Conservation (phyloP, 2,888 invertebrate species). For the Hesperia comma region DNA sequence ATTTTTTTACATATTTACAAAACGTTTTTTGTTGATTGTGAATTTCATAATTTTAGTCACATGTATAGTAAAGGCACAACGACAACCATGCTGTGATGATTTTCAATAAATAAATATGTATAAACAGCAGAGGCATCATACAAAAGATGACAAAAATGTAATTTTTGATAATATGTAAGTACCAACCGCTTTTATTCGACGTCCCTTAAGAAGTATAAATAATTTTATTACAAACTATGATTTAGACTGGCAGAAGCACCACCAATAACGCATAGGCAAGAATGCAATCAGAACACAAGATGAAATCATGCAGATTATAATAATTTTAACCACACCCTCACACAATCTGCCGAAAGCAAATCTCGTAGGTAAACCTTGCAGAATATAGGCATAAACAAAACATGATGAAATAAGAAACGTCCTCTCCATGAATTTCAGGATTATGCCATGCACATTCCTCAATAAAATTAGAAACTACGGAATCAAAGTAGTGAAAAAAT, state of each 20-base stretch:
- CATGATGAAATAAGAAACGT: conserved; percentile 4
- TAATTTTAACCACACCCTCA: neutral
- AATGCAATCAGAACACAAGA: conserved; percentile 22
- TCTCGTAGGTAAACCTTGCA: neutral
- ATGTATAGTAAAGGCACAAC: conserved; percentile 10
- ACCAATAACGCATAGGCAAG: conserved; percentile 30
- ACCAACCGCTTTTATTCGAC: conserved; percentile 15
- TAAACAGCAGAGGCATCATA: conserved; percentile 13
- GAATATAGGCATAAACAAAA: conserved; percentile 9
- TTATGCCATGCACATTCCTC: conserved; percentile 52
- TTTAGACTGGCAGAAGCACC: conserved; percentile 31
- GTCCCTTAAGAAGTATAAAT: neutral
- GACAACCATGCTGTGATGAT: conserved; percentile 24
- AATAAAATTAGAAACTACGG: conserved; percentile 45
- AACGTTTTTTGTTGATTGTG: conserved; percentile 44
- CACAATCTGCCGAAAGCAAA: neutral
- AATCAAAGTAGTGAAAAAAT: conserved; percentile 43
- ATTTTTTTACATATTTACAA: conserved; percentile 32
- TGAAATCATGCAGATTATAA: conserved; percentile 23
- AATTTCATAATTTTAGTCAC: neutral
- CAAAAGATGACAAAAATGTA: conserved; percentile 1
- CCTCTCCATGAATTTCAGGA: conserved; percentile 17
- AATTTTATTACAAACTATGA: neutral
- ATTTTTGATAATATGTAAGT: neutral
- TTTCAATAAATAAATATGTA: conserved; percentile 7